Conservation (phyloP, 2,113 vertebrate genomes). For the Cranoglanis bouderius region DNA sequence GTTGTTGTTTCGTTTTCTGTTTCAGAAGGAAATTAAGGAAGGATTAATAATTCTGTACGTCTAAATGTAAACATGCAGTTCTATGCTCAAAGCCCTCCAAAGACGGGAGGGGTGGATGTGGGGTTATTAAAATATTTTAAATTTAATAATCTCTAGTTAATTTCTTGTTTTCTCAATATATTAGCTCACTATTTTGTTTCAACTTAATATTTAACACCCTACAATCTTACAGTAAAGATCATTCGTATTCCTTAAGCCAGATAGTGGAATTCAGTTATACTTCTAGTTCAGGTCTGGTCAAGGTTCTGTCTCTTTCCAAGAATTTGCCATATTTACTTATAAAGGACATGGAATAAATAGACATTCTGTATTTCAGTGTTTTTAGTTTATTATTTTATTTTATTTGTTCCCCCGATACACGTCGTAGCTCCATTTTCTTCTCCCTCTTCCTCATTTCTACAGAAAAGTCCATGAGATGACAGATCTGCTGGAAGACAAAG, state of each 20-base stretch:
- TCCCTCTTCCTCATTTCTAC: not conserved
- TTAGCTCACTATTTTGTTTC: no score
- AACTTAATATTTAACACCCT: no score
- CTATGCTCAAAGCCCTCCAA: no score
- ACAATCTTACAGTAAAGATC: not conserved
- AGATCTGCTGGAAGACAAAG: slow-evolving; percentile 4
- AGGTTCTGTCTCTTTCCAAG: not conserved
- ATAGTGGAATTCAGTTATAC: not conserved
- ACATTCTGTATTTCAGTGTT: not conserved
- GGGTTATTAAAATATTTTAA: no score
- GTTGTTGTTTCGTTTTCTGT: no score
- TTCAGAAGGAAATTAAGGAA: no score
- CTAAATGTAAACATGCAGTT: no score
- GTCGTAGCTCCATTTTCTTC: slow-evolving; percentile 8
- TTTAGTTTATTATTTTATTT: not conserved
- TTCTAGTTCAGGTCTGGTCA: not conserved
- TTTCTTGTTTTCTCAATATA: no score
- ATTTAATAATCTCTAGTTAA: no score
- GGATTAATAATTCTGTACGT: no score
- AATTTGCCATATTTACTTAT: not conserved
- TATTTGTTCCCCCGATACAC: not conserved
- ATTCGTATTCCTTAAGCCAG: no score
- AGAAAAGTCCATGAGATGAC: not conserved
- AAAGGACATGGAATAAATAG: not conserved
- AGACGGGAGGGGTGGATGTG: no score